These are phyloP conservation scores for Hippocampus zosterae DNA, from an alignment of 2,113 vertebrate genomes.

Conservation along the genomic window DNA sequence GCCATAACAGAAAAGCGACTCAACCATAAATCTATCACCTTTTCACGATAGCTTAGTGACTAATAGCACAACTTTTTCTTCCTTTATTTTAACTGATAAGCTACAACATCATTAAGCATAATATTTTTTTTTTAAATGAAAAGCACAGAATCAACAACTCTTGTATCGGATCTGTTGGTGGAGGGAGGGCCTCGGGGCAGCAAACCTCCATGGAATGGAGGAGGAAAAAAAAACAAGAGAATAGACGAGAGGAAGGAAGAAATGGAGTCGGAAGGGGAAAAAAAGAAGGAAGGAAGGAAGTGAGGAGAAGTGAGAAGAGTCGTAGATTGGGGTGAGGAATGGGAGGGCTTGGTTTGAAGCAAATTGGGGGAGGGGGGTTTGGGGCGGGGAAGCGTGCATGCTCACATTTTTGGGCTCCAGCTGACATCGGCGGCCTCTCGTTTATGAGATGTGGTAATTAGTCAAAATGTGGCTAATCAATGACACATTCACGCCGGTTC, in stretches of 20 bases:
- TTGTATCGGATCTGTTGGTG: constrained; percentile 12
- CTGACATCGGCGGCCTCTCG: constrained; percentile 70
- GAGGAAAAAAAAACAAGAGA: constrained; percentile 24
- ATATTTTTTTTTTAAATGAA: background rate
- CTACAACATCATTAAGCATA: background rate
- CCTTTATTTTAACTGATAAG: background rate
- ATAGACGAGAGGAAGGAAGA: constrained; percentile 55
- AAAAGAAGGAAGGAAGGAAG: constrained; percentile 53
- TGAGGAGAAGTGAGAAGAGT: constrained; percentile 57
- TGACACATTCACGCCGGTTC: constrained; percentile 77
- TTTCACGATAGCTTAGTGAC: background rate
- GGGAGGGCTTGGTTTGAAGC: constrained; percentile 32
- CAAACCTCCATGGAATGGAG: constrained; percentile 34
- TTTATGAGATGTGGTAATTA: constrained; percentile 77
- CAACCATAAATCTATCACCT: background rate
- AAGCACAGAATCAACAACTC: background rate
- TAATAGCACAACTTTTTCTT: background rate
- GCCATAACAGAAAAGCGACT: background rate
- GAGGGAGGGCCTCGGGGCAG: constrained; percentile 18
- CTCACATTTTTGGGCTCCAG: constrained; percentile 62
- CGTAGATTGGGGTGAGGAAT: constrained; percentile 17
- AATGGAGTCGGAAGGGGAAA: constrained; percentile 46
- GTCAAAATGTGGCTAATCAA: constrained; percentile 78
- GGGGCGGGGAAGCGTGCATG: constrained; percentile 50
- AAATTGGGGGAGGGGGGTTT: too few species aligned